Conservation (phyloP, 2,797 vertebrate species). For the Rhinogobio ventralis region DNA sequence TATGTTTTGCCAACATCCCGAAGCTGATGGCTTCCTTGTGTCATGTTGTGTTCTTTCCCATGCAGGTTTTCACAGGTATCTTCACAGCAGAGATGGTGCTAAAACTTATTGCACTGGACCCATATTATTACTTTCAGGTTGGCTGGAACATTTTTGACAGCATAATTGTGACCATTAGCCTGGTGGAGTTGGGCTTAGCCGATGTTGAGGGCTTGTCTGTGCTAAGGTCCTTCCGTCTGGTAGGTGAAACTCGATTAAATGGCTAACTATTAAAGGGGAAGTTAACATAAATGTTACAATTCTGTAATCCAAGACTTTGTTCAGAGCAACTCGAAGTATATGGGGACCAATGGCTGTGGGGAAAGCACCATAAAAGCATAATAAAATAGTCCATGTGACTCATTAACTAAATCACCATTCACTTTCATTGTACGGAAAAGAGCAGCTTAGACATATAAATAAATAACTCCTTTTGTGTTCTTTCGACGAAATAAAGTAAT, state of each 20-base stretch:
- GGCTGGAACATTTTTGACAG: conserved; percentile 98
- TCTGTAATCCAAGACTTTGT: background rate
- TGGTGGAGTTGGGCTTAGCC: conserved; percentile 91
- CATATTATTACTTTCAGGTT: conserved; percentile 88
- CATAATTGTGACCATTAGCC: conserved; percentile 92
- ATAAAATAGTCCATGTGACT: background rate
- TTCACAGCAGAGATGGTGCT: conserved; percentile 87
- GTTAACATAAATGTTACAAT: background rate
- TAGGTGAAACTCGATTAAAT: conserved; percentile 61
- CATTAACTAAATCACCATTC: background rate
- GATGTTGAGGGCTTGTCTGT: conserved; percentile 90
- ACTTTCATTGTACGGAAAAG: background rate
- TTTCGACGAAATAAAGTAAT: background rate
- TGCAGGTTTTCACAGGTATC: conserved; percentile 88
- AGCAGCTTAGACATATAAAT: background rate
- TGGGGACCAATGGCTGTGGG: background rate
- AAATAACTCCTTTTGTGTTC: background rate
- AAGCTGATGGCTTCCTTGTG: conserved; percentile 79
- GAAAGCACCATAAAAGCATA: background rate
- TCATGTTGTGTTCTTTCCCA: background rate
- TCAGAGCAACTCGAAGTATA: background rate
- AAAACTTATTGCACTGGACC: conserved; percentile 87
- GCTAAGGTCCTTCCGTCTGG: conserved; percentile 93
- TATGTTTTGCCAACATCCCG: conserved; percentile 58
- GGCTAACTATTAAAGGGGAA: background rate